Base-by-base conservation (phyloP, 2,888 invertebrate genomes). In the Eristalinus aeneus region DNA sequence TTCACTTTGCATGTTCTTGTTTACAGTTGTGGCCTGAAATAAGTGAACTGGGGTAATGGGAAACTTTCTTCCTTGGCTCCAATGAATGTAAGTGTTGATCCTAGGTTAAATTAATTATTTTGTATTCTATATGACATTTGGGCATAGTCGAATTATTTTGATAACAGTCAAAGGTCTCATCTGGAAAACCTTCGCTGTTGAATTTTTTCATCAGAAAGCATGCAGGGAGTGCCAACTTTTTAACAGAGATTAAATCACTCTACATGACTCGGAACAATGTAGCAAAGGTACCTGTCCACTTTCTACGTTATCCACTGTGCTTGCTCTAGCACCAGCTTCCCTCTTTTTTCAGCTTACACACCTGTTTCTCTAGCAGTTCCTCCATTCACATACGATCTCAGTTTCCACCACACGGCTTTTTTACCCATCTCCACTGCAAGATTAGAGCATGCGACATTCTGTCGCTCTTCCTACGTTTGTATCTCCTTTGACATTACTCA, bases 371-470 rank as follows among this genome's bases (percentile, higher is more conserved):
- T 16, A 36, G 31, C 64, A 39, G 12, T 39, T 73, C 76, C 31
- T 9, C 23, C 56, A 27, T 56, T 27, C 23, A 56, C 23, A 27
- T 12, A 56, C 23, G 46, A 46, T 46, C 22, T 22, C 22, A 3
- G 23, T 71, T 56, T 53, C 39, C 58, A 34, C 60, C 60, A 16
- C 54, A 46, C 78, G 58, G 71, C 60, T 67, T 75, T 53, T 75
- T 69, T 67, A 64, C 64, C 73, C 34, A 64, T 64, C n/a, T 2
- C 12, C 69, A 84, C 75, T 71, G 73, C 12, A 16, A 80, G 80
- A 80, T 77, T 81, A 80, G 56, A 23, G 67, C 46, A 31, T 75
- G 63, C 36, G 72, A 67, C 72, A 80, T 67, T 61, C 65, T 64
- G 36, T 61, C 72, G 9, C 11, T 23, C 23, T 56, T 56, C 23